These are phyloP conservation scores for Galendromus occidentalis DNA, from an alignment of 1,140 invertebrate genomes.

Conservation along the genomic window DNA sequence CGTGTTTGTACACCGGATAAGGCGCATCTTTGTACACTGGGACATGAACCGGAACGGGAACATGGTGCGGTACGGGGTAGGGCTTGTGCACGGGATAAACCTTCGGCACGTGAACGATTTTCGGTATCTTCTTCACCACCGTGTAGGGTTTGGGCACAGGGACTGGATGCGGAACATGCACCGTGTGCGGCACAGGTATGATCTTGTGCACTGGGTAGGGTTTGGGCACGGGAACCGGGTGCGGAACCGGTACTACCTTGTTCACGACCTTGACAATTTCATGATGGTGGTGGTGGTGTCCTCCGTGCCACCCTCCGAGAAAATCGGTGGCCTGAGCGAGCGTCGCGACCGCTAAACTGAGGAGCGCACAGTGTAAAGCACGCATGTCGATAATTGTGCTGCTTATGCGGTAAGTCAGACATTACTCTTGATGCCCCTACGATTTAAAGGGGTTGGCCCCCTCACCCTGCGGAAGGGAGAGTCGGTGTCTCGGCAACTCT, in stretches of 20 bases:
- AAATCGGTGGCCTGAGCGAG: background rate
- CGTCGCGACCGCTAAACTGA: background rate
- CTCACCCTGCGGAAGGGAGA: too few species aligned
- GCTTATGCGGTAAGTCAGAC: too few species aligned
- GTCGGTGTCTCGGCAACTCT: too few species aligned
- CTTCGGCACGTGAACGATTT: slow-evolving; percentile 20
- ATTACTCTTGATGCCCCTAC: too few species aligned
- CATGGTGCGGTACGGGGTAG: slow-evolving; percentile 19
- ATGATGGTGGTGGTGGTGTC: background rate
- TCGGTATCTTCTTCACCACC: slow-evolving; percentile 19
- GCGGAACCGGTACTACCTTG: slow-evolving; percentile 23
- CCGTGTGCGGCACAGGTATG: slow-evolving; percentile 21
- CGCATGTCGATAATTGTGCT: background rate
- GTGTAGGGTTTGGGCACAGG: slow-evolving; percentile 21
- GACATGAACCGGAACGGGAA: slow-evolving; percentile 18
- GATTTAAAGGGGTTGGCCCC: too few species aligned
- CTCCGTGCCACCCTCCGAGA: background rate
- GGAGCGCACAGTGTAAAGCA: background rate
- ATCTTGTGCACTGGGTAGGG: slow-evolving; percentile 22
- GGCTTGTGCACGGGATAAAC: slow-evolving; percentile 20
- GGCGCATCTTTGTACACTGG: slow-evolving; percentile 19
- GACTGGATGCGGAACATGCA: slow-evolving; percentile 23
- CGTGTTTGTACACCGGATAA: slow-evolving; percentile 18
- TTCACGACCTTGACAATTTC: background rate
- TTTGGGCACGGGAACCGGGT: slow-evolving; percentile 23